phyloP scores from a whole-genome alignment of 2,797 vertebrate genomes.

The Acrossocheilus fasciatus region DNA sequence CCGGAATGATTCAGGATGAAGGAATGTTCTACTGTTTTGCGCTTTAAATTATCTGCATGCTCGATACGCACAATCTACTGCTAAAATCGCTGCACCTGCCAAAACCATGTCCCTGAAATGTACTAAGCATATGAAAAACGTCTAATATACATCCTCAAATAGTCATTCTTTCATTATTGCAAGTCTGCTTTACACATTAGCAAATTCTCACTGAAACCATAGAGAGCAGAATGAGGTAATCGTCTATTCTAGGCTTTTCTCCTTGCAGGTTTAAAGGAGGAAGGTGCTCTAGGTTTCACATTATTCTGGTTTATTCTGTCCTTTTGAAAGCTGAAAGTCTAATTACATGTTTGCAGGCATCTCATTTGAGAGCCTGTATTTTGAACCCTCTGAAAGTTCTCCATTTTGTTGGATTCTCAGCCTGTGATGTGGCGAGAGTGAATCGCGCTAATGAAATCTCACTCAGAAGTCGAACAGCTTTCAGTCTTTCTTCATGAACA shows the following conservation, averaged over 20 bases:
- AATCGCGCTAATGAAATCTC: conserved; percentile 63
- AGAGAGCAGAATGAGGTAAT: conserved; percentile 45
- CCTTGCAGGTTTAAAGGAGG: conserved; percentile 27
- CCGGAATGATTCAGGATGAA: conserved; percentile 57
- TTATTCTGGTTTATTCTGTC: conserved; percentile 42
- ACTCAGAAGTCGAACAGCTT: conserved; percentile 62
- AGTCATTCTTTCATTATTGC: conserved; percentile 47
- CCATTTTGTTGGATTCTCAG: conserved; percentile 40
- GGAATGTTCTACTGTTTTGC: conserved; percentile 36
- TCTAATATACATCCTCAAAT: conserved; percentile 37
- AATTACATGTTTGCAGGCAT: conserved; percentile 59
- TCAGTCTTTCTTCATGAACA: conserved; percentile 62
- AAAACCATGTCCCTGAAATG: conserved; percentile 27
- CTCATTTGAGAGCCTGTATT: conserved; percentile 50
- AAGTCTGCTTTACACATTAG: conserved; percentile 44
- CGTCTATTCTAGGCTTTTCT: conserved; percentile 44
- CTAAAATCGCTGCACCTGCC: conserved; percentile 23
- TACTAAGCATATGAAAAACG: conserved; percentile 30
- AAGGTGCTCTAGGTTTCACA: conserved; percentile 28
- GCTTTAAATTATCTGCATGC: conserved; percentile 26
- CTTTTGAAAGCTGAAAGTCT: conserved; percentile 46
- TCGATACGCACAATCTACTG: conserved; percentile 9
- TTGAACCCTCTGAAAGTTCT: conserved; percentile 31
- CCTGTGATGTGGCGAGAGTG: conserved; percentile 32
- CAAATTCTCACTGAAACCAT: conserved; percentile 39